Conservation (phyloP, 2,888 invertebrate species). For the Notodonta dromedarius region DNA sequence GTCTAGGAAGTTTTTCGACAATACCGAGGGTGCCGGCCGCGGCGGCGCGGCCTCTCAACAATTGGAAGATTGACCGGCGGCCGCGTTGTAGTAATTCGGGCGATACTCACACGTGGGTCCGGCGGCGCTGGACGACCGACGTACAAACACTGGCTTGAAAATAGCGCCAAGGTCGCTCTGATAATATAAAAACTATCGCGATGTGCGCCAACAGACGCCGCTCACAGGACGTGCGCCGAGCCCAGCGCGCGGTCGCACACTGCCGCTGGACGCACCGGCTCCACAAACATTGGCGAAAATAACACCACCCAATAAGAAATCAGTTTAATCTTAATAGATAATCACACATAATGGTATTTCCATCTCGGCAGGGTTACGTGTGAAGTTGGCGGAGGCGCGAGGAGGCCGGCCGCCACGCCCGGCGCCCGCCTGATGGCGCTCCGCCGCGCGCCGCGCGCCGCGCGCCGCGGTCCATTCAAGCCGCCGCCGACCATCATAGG, state of each 20-base stretch:
- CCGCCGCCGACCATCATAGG: background rate
- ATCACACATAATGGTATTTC: background rate
- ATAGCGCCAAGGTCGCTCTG: conserved; percentile 64
- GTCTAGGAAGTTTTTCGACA: too few relatives aligned
- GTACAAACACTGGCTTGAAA: conserved; percentile 53
- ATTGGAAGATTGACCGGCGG: too few relatives aligned
- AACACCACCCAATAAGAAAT: conserved; percentile 3
- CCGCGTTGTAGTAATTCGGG: conserved; percentile 14
- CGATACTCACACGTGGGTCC: conserved; percentile 57
- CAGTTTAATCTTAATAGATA: background rate
- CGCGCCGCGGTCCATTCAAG: background rate
- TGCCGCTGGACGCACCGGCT: conserved; percentile 8
- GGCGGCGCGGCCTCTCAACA: too few relatives aligned
- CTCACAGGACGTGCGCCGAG: conserved; percentile 14
- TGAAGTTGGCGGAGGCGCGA: conserved; percentile 3
- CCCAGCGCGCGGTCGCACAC: conserved; percentile 26
- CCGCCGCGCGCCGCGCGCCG: too few relatives aligned
- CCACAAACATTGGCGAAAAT: conserved; percentile 5
- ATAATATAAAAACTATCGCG: conserved; percentile 39
- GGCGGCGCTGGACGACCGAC: conserved; percentile 24
- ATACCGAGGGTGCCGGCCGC: too few relatives aligned
- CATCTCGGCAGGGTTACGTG: background rate
- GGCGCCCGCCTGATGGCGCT: background rate
- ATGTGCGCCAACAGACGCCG: conserved; percentile 26
- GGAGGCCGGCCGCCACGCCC: conserved; percentile 8